phyloP scores from a whole-genome alignment of 1,140 invertebrate genomes.

The Frieseomelitta varia region DNA sequence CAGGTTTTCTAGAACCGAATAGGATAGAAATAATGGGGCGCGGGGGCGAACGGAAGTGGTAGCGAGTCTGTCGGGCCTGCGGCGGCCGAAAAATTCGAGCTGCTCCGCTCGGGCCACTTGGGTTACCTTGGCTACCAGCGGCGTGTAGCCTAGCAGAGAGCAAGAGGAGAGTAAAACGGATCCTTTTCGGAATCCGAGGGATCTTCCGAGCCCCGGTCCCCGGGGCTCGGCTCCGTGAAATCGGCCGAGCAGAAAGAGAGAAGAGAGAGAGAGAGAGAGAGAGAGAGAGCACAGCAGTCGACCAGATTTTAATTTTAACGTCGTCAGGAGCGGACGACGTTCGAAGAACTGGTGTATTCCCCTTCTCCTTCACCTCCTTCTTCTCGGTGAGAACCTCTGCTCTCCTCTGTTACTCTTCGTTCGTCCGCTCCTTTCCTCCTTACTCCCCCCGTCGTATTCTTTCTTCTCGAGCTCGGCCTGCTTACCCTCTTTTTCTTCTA shows the following conservation, averaged over 20 bases:
- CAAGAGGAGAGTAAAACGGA: constrained; percentile 4
- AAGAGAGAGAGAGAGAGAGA: no score
- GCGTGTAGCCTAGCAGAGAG: not conserved
- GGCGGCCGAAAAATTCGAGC: constrained; percentile 36
- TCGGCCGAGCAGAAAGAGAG: not conserved
- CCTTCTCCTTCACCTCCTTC: not conserved
- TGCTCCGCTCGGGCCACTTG: not conserved
- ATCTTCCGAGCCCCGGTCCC: not conserved
- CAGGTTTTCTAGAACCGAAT: not conserved
- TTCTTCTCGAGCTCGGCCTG: constrained; percentile 19
- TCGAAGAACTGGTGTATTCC: constrained; percentile 43
- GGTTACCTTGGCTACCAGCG: constrained; percentile 23
- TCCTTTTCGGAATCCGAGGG: constrained; percentile 22
- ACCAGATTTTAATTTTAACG: constrained; percentile 66
- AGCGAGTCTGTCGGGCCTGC: not conserved
- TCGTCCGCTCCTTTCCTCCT: constrained; percentile 6
- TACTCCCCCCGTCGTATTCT: constrained; percentile 16
- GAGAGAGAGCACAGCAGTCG: constrained; percentile 9
- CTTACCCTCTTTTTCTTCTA: constrained; percentile 8
- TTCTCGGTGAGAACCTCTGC: not conserved
- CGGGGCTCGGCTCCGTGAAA: constrained; percentile 7
- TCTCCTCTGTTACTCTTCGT: not conserved
- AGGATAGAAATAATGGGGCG: constrained; percentile 1
- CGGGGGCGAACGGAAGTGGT: constrained; percentile 48
- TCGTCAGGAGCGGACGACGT: constrained; percentile 39